phyloP scores from a whole-genome alignment of 2,888 invertebrate species.

The Amphimallon solstitiale region DNA sequence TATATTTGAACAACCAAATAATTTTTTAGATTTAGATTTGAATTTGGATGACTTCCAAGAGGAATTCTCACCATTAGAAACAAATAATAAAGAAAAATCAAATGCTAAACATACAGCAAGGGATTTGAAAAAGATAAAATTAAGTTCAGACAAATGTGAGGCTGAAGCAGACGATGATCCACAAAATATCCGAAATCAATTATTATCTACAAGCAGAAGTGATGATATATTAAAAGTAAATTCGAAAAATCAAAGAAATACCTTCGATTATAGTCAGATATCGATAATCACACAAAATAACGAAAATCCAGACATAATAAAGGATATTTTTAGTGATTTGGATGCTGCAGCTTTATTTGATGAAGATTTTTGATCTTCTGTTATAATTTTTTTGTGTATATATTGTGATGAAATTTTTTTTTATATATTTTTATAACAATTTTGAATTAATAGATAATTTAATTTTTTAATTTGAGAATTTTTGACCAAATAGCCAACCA shows the following conservation, averaged over 20 bases:
- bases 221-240: neutral
- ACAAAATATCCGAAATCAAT: neutral
- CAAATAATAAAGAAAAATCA: neutral
- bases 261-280: slow-evolving; percentile 12
- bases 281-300: slow-evolving; percentile 11
- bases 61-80: neutral
- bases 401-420: neutral
- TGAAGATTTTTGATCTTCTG: slow-evolving; percentile 20
- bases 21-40: neutral
- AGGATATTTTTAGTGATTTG: slow-evolving; percentile 19
- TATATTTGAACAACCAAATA: neutral
- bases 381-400: slow-evolving; percentile 1
- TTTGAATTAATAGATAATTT: neutral
- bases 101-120: neutral
- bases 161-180: neutral
- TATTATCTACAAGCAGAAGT: too few species aligned
- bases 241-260: slow-evolving; percentile 5
- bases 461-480: neutral
- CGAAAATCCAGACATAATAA: slow-evolving; percentile 18
- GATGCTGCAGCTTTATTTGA: slow-evolving; percentile 27
- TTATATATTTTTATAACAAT: neutral
- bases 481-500: too few species aligned
- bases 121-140: neutral
- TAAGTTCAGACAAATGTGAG: neutral
- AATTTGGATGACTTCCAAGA: slow-evolving; percentile 4